Base-by-base conservation (phyloP, 2,113 vertebrate species). In the Bufo gargarizans region DNA sequence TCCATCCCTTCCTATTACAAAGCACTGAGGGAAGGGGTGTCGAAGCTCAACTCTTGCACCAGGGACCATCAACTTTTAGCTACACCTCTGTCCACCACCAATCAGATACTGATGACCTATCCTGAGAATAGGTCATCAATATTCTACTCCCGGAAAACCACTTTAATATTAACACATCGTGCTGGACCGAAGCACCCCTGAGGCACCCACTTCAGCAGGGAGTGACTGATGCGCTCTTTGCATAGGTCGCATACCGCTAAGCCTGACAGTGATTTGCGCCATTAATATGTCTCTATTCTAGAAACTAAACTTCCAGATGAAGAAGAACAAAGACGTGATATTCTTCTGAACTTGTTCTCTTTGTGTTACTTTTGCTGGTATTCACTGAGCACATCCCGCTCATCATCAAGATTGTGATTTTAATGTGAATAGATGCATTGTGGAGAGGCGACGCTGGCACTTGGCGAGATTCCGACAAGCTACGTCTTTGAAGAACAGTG, bases 381-480 rank as follows among this genome's bases (percentile, higher is more conserved):
- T 49, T 67, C 45, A 4, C 47, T 69, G 20, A 53, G 22, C 63
- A 33, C 61, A 67, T 67, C 55, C 47, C n/a, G 33, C 81, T 43
- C 83, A 84, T 55, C 65, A 71, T 84, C 50, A 43, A 33, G 65
- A 50, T 33, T 11, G 58, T 20, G 33, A 76, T 74, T 85, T 43
- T 53, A 74, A 76, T 85, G 69, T 85, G 83, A 58, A 85, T 74
- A 76, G 83, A 74, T 2, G 63, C 47, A 74, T 85, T 76, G 22
- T 76, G 55, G 55, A 58, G 67, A 74, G 9, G 20, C 53, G 10
- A 33, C 12, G 67, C 67, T 33, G 56, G 33, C 69, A 76, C 63
- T 84, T 69, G 82, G 63, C 63, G 53, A 53, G 49, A 55, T 71
- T 84, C 50, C 65, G 47, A 53, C 81, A 83, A 49, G 13, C 63